These are phyloP conservation scores for Cepaea hortensis DNA, from an alignment of 2,888 invertebrate genomes.

Conservation along the genomic window DNA sequence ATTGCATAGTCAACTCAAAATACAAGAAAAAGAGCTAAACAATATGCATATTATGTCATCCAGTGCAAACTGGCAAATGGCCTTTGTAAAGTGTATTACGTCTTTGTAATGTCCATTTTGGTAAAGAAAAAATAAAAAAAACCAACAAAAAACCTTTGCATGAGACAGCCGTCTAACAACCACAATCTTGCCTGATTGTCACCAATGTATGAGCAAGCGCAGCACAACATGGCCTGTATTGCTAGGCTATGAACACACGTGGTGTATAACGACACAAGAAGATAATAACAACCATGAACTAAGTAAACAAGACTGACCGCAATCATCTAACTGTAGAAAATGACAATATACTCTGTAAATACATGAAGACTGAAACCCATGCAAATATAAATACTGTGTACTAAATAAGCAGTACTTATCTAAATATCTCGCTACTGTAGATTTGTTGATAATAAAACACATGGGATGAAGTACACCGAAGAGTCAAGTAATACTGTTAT, in stretches of 20 bases:
- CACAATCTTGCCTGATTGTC: conserved; percentile 1
- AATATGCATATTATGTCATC: conserved; percentile 43
- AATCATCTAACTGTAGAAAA: too few relatives aligned
- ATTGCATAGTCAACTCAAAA: conserved; percentile 43
- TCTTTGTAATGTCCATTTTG: background rate
- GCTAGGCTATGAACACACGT: conserved; percentile 23
- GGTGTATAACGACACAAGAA: conserved; percentile 23
- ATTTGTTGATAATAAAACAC: background rate
- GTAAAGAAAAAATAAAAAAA: background rate
- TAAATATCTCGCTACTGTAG: background rate
- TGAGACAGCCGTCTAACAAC: conserved; percentile 23
- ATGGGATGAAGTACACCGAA: background rate
- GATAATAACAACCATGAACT: background rate
- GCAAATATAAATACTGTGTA: too few relatives aligned
- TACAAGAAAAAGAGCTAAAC: conserved; percentile 39
- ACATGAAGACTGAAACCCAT: too few relatives aligned
- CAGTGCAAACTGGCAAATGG: conserved; percentile 14
- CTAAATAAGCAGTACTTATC: background rate
- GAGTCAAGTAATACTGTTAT: conserved; percentile 13
- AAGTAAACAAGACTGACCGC: background rate
- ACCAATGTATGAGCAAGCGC: background rate
- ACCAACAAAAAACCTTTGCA: background rate
- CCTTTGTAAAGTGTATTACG: conserved; percentile 18
- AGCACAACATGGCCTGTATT: background rate
- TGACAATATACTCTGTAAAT: too few relatives aligned